Base-by-base conservation (phyloP, 2,888 invertebrate genomes). In the Apodemia zela region DNA sequence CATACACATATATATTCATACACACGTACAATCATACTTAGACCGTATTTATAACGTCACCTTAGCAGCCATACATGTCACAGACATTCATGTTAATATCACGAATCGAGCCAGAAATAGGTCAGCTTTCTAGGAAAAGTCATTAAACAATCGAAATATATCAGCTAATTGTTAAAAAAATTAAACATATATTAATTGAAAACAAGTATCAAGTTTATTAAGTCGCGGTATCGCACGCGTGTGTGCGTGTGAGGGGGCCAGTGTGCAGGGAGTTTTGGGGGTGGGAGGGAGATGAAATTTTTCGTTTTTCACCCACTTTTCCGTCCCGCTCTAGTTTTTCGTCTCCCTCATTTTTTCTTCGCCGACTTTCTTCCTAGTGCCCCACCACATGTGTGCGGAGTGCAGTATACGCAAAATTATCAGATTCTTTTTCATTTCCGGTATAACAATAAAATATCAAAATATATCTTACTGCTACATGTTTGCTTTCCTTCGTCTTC, bases 301-400 rank as follows among this genome's bases (percentile, higher is more conserved):
- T 91, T 91, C 90, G 90, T 90, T 90, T 91, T 91, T 91, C 91
- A 85, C 90, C 90, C 88, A 89, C 89, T 89, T 90, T 89, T 89
- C 89, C 87, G 88, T 91, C 91, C 89, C 84, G 87, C 87, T 91
- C 91, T 91, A 89, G 90, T 91, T 91, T 90, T 91, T 89, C 89
- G 80, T 88, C 90, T 90, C 90, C 89, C 90, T 91, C 90, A 85
- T 90, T 91, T 91, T 91, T 90, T 90, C 89, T 89, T 90, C 85
- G 84, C 87, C 86, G 84, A 87, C 84, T 89, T 88, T 87, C 87
- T 90, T 91, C 91, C 90, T 91, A 88, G 89, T 89, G 85, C 89
- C 89, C 89, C 89, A 89, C 90, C 91, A 90, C 91, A 91, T 90
- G 91, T 91, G 91, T 88, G 90, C 85, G 79, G 84, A 75, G 71